Evolutionary conservation across 2,888 invertebrate genomes (phyloP).

Genomic region (Timema cristinae): DNA sequence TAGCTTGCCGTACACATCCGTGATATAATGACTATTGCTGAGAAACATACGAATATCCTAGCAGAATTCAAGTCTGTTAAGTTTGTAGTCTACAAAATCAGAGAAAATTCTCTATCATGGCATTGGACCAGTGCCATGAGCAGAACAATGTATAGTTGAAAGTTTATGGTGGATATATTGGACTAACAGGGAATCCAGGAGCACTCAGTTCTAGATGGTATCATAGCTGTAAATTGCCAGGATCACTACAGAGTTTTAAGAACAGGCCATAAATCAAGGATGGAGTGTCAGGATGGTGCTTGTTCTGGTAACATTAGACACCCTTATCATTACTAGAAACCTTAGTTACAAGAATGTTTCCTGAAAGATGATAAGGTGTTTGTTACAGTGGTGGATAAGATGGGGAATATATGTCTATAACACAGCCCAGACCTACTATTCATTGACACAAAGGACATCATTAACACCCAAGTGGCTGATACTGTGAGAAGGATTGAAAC

Average conservation of each 20-base stretch:
- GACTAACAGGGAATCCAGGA: too few relatives aligned
- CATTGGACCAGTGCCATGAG: too few relatives aligned
- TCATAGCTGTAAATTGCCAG: too few relatives aligned
- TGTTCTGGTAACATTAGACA: too few relatives aligned
- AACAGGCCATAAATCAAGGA: too few relatives aligned
- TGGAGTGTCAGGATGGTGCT: too few relatives aligned
- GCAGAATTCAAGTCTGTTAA: slow-evolving; percentile 15
- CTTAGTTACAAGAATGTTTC: too few relatives aligned
- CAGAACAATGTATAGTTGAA: neutral
- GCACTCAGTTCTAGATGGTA: too few relatives aligned
- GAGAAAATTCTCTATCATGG: too few relatives aligned
- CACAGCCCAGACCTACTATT: neutral
- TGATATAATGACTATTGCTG: neutral
- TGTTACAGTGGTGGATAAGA: neutral
- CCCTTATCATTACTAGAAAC: too few relatives aligned
- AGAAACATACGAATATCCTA: neutral
- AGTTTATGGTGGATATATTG: too few relatives aligned
- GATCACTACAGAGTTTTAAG: too few relatives aligned
- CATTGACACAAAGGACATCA: slow-evolving; percentile 1
- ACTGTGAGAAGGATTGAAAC: neutral
- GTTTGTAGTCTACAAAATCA: neutral
- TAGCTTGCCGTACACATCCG: slow-evolving; percentile 20
- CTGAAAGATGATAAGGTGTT: neutral
- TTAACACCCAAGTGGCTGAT: neutral
- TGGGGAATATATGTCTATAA: neutral